Base-by-base conservation (phyloP, 2,113 vertebrate genomes). In the Erythrocebus patas region DNA sequence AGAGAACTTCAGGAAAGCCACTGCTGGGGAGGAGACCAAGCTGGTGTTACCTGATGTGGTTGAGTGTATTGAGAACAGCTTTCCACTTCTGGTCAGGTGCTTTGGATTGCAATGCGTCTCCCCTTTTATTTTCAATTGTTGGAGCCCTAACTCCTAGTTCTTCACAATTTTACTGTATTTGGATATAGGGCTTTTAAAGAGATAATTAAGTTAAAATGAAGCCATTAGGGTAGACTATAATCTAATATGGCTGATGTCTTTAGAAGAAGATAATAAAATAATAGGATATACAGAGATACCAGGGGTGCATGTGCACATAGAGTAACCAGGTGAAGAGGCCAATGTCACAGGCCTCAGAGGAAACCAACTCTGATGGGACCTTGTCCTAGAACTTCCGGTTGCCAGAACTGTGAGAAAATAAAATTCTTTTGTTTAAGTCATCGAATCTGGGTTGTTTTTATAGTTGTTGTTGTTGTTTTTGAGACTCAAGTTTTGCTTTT, bases 41-140 rank as follows among this genome's bases (percentile, higher is more conserved):
- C 73, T 27, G 5, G 0, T 20, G 0, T n/a, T 61, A 32, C 43
- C 27, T n/a, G 10, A 40, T 12, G 38, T 22, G 32, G 8, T 2
- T 75, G 66, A 48, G 40, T 35, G 25, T 85, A 32, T 3, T 55
- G 32, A 82, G 30, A 94, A 72, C 25, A 48, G 10, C 55, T 48
- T 81, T 64, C 35, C 13, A 14, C 38, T 57, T 87, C 38, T n/a
- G 16, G 2, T 10, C 48, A 75, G 23, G 40, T 27, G 45, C 23
- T 79, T 22, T 32, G 3, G 9, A 27, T 72, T 43, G 13, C 32
- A 68, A 35, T 35, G 14, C 16, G 14, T 68, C 32, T 35, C 14
- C 30, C 64, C 6, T 66, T 32, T 35, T 35, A 66, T 35, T 61
- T 25, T 43, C 23, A 27, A 6, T 79, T 40, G 30, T 22, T 79